These are phyloP conservation scores for Drosophila prostipennis DNA, from an alignment of 2,888 invertebrate genomes.

Conservation along the genomic window DNA sequence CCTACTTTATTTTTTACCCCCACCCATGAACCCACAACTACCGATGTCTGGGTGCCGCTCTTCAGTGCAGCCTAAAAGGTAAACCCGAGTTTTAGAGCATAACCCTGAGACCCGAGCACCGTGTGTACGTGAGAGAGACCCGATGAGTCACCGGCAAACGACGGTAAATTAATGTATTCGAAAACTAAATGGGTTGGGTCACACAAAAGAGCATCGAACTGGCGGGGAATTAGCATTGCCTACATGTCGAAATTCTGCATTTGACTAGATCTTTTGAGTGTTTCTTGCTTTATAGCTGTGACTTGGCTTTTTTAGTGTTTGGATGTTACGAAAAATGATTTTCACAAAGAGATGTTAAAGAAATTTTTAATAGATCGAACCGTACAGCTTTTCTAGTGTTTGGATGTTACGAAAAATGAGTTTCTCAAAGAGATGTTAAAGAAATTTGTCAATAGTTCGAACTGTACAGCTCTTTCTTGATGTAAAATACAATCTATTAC, in stretches of 20 bases:
- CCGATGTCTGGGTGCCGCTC: constrained; percentile 22
- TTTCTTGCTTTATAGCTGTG: too few relatives aligned
- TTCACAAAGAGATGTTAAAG: too few relatives aligned
- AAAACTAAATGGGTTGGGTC: constrained; percentile 6
- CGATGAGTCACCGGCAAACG: constrained; percentile 19
- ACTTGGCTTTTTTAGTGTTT: too few relatives aligned
- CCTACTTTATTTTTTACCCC: not conserved
- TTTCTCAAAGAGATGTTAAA: too few relatives aligned
- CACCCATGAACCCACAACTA: not conserved
- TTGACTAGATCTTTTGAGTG: not conserved
- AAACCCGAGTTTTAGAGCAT: constrained; percentile 24
- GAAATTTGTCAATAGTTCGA: too few relatives aligned
- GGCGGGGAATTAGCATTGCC: constrained; percentile 7
- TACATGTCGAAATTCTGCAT: constrained; percentile 1
- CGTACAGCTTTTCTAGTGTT: too few relatives aligned
- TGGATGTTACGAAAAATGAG: too few relatives aligned
- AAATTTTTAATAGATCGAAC: too few relatives aligned
- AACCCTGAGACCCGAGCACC: constrained; percentile 30
- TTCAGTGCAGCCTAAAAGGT: constrained; percentile 32
- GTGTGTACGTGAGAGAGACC: constrained; percentile 5
- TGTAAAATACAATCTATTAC: too few relatives aligned
- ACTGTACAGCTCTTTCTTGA: too few relatives aligned
- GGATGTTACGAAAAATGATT: too few relatives aligned
- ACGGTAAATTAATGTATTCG: constrained; percentile 17
- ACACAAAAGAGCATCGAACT: constrained; percentile 14